Base-by-base conservation (phyloP, 64 coral and sea anemone genomes). In the Pocillopora damicornis region DNA sequence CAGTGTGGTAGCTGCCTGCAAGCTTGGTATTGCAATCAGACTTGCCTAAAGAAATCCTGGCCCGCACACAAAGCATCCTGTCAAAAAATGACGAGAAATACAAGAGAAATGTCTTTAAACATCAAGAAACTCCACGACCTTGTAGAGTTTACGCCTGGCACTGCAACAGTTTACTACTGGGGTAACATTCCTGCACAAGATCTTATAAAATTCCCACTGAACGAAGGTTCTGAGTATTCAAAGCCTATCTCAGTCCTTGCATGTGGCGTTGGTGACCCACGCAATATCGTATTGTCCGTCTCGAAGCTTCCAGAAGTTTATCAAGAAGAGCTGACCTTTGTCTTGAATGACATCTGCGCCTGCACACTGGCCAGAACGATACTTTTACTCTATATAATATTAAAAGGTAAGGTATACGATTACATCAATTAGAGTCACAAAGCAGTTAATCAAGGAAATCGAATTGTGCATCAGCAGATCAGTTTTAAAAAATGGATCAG, bases 281-380 rank as follows among this genome's bases (percentile, higher is more conserved):
- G 91, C 11, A 81, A 93, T 61, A 60, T 93, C 1, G 61, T 75
- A 25, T 73, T 82, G 61, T 87, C 91, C 13, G 17, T 88, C 17
- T 59, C 75, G 14, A 22, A 82, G 16, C 86, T 93, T 56, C 86
- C 84, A 34, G 86, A 88, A 34, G 9, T 37, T 20, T 88, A 92
- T 22, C 16, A 80, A 62, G 90, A 66, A 4, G 61, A 88, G 36
- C 34, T 93, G 1, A 88, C 58, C 15, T 89, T 93, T 59, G 86
- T 83, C 18, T 66, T 93, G 86, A 88, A 93, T 63, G 91, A 93
- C 86, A 88, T 93, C 18, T 81, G 72, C 37, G 77, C 77, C 45
- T 88, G 91, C 68, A 76, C 72, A 14, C 68, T 93, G n/a, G 91
- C 91, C 9, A 81, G 91, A 58, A 83, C 91, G 12, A 87, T 93